These are phyloP conservation scores for Leptarthrus brevirostris DNA, from an alignment of 2,888 invertebrate species.

Conservation along the genomic window DNA sequence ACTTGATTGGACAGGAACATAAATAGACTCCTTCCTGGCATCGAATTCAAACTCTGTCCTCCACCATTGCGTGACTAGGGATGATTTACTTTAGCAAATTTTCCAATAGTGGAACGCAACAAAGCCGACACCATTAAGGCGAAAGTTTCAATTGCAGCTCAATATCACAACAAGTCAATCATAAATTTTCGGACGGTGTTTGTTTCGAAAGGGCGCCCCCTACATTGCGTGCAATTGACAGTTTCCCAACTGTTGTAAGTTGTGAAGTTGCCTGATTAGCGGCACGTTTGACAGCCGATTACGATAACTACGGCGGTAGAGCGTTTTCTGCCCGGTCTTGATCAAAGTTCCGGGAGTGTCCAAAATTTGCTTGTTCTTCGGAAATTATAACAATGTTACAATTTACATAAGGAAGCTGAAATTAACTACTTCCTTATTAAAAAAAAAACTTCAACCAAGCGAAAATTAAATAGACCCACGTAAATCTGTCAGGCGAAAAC, in stretches of 20 bases:
- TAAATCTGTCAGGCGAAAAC: background rate
- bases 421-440: no score
- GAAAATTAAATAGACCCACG: background rate
- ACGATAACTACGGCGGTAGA: no score
- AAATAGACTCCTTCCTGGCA: background rate
- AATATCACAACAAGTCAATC: slow-evolving; percentile 7
- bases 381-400: no score
- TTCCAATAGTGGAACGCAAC: background rate
- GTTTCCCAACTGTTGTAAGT: background rate
- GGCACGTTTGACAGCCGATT: background rate
- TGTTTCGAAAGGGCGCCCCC: background rate
- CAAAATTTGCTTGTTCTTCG: no score
- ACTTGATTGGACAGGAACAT: slow-evolving; percentile 2
- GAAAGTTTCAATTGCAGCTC: slow-evolving; percentile 11
- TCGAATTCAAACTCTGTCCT: slow-evolving; percentile 12
- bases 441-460: no score
- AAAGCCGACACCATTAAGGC: background rate
- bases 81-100: slow-evolving; percentile 5
- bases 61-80: slow-evolving; percentile 12
- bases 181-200: background rate
- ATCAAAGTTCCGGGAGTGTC: no score
- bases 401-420: no score
- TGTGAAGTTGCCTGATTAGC: background rate
- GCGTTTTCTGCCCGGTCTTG: no score
- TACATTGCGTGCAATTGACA: background rate